phyloP scores from a whole-genome alignment of 2,797 vertebrate genomes.

The Micrastur ruficollis region DNA sequence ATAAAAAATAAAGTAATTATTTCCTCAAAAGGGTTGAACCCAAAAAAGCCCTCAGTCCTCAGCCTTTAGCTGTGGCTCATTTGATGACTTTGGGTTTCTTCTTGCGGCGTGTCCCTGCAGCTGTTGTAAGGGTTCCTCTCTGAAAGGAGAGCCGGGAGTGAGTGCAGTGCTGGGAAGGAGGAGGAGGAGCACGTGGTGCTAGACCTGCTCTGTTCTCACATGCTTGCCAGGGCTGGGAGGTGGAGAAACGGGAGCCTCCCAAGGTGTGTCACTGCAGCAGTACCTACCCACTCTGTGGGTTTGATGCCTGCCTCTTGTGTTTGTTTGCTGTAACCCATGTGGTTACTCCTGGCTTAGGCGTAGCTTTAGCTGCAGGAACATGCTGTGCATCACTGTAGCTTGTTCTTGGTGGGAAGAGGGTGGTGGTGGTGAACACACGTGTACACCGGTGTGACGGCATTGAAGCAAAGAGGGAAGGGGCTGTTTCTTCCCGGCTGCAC shows the following conservation, averaged over 20 bases:
- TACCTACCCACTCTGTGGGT: background rate
- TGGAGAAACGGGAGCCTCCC: background rate
- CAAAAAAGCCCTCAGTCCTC: background rate
- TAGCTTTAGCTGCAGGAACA: background rate
- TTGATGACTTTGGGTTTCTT: background rate
- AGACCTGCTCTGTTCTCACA: slow-evolving; percentile 6
- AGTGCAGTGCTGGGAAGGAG: background rate
- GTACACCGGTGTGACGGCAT: rapidly evolving
- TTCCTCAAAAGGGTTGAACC: background rate
- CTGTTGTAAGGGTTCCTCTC: background rate
- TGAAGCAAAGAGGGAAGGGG: background rate
- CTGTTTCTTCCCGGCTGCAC: background rate
- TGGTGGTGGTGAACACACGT: rapidly evolving
- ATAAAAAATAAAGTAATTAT: background rate
- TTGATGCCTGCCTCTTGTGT: background rate
- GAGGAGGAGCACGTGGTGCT: background rate
- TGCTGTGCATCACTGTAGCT: background rate
- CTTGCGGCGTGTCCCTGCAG: background rate
- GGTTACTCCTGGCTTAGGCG: background rate
- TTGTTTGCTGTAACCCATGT: background rate
- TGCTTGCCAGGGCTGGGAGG: background rate
- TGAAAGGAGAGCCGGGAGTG: background rate
- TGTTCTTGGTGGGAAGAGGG: rapidly evolving
- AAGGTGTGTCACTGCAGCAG: background rate
- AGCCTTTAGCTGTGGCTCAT: background rate